phyloP scores from a whole-genome alignment of 1,140 invertebrate species.

The Drosophila littoralis region DNA sequence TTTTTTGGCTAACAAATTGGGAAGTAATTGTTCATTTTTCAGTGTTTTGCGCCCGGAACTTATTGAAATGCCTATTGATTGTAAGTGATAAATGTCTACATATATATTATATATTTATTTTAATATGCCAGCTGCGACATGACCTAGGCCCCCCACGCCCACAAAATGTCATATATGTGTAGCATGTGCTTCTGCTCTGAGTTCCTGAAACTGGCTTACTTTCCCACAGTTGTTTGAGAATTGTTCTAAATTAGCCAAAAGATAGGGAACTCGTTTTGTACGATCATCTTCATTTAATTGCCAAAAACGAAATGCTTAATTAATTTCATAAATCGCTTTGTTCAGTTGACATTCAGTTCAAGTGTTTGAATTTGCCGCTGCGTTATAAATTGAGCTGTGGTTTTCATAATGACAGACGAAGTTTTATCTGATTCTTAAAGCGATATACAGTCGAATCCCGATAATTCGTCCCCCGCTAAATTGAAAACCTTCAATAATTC shows the following conservation, averaged over 20 bases:
- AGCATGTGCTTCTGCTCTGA: conserved; percentile 18
- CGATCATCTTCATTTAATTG: conserved; percentile 32
- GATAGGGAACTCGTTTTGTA: conserved; percentile 50
- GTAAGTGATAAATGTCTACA: conserved; percentile 43
- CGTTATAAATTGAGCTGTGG: conserved; percentile 39
- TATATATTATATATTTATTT: neutral
- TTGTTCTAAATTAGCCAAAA: conserved; percentile 44
- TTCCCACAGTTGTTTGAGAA: conserved; percentile 53
- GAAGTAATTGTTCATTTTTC: conserved; percentile 59
- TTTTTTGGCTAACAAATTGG: conserved; percentile 64
- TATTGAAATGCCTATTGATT: conserved; percentile 48
- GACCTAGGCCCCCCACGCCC: neutral
- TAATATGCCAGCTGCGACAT: conserved; percentile 18
- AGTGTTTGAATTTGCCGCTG: conserved; percentile 45
- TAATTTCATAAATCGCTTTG: conserved; percentile 45
- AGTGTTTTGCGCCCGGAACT: conserved; percentile 43
- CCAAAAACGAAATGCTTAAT: conserved; percentile 25
- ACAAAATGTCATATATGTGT: neutral
- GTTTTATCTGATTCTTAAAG: no score
- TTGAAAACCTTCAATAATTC: no score
- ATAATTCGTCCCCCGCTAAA: no score
- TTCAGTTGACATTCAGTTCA: conserved; percentile 29
- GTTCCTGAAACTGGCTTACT: conserved; percentile 28
- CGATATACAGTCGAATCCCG: no score
- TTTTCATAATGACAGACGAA: neutral